Evolutionary conservation across 2,113 vertebrate genomes (phyloP), one percentile per base, ranked within the genome.

Genomic region (Lamprotornis superbus): DNA sequence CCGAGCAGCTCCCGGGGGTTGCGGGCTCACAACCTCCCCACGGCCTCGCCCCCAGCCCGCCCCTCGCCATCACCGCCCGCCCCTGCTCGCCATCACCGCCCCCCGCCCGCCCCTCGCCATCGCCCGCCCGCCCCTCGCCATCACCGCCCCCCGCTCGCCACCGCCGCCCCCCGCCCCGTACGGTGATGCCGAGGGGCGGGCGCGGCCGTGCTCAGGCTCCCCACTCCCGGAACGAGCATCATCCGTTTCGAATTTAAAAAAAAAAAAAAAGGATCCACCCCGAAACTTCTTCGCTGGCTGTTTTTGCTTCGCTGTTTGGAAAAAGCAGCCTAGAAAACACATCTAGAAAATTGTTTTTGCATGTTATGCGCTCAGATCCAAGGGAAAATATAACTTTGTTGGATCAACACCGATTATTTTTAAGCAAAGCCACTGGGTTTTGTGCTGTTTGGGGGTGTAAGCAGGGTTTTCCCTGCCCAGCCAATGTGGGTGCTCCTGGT

Each of bases 371-470:
- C 4, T 57, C 39, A 10, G 40, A 13, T 37, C 3, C 7, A 27
- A 81, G 8, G 39, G 23, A 60, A 73, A 49, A 23, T 3, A 1
- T 15, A 64, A 49, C 39, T 74, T 77, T 8, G 30, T 49, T n/a
- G 47, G 52, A 10, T 30, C 30, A 2, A 25, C 30, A 17, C 2
- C 2, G 14, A 1, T 11, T 1, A 0, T 9, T 49, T 31, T 64
- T 12, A 40, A 40, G 17, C 6, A 22, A 81, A 88, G 15, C 1
- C 33, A 1, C 7, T 2, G 70, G 11, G 12, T 2, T 46, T 61
- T 37, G 47, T 46, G 46, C 12, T 16, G 52, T 11, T 37, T 33
- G 69, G 64, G 64, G 64, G 24, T 46, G 59, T 24, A 10, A 14
- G 40, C 9, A 10, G 35, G 52, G 11, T 18, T 46, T 27, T 60